These are phyloP conservation scores for Lycaena phlaeas DNA, from an alignment of 2,888 invertebrate genomes.

Conservation along the genomic window DNA sequence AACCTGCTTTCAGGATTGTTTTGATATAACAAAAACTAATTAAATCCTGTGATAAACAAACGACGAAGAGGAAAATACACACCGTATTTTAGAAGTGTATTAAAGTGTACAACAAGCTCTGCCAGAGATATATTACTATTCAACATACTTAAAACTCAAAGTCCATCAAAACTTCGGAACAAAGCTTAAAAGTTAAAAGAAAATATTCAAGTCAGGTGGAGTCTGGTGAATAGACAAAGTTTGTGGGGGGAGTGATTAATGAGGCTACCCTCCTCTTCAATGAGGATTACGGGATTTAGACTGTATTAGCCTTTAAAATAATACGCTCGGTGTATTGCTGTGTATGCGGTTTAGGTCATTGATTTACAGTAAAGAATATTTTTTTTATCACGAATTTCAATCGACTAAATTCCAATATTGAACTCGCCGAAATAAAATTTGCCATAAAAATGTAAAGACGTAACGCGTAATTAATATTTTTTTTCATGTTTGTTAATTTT, in stretches of 20 bases:
- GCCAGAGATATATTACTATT: constrained; percentile 66
- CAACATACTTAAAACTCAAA: constrained; percentile 68
- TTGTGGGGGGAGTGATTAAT: constrained; percentile 55
- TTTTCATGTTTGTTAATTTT: too few relatives aligned
- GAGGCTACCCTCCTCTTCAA: constrained; percentile 49
- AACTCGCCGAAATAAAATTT: too few relatives aligned
- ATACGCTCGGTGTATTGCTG: background rate
- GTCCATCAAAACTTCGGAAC: constrained; percentile 68
- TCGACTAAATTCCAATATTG: too few relatives aligned
- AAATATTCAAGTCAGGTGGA: constrained; percentile 68
- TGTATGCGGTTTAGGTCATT: too few relatives aligned
- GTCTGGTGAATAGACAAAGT: constrained; percentile 63
- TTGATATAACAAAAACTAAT: background rate
- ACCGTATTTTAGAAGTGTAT: too few relatives aligned
- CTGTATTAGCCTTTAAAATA: constrained; percentile 12
- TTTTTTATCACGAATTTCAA: too few relatives aligned
- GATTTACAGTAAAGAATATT: too few relatives aligned
- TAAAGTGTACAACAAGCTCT: constrained; percentile 20
- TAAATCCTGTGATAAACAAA: background rate
- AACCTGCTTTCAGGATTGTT: too few relatives aligned
- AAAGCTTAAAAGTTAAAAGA: constrained; percentile 72
- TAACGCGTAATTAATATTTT: too few relatives aligned
- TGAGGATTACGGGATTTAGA: constrained; percentile 46
- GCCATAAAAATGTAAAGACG: too few relatives aligned
- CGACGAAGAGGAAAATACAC: background rate